Percentiles rank a stretch among this genome's conserved stretches.
These are phyloP conservation scores for Crocodylus rhombifer DNA, from an alignment of 2,797 vertebrate genomes.

Conservation along the genomic window DNA sequence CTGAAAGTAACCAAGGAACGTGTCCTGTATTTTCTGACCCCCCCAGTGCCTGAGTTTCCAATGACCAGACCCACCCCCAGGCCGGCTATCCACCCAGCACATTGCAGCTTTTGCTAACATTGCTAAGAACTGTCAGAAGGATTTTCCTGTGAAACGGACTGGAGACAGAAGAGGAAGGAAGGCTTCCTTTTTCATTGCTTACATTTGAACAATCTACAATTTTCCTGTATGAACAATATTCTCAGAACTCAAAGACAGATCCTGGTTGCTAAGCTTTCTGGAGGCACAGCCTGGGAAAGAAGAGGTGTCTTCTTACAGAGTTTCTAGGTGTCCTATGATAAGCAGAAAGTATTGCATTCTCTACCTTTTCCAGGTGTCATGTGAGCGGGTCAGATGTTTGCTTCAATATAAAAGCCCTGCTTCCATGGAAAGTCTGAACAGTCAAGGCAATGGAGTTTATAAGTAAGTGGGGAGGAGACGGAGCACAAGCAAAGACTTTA, in stretches of 20 bases:
- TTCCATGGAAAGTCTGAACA: slow-evolving; percentile 28
- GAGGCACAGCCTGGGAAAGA: not conserved
- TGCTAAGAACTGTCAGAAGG: slow-evolving; percentile 36
- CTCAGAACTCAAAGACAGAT: not conserved
- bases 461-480: not conserved
- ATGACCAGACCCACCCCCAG: slow-evolving; percentile 21
- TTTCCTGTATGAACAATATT: slow-evolving; percentile 25
- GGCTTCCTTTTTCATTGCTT: not conserved
- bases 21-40: slow-evolving; percentile 25
- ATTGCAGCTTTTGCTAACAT: slow-evolving; percentile 34
- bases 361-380: slow-evolving; percentile 27
- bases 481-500: not conserved
- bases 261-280: slow-evolving; percentile 7
- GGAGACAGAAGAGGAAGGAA: slow-evolving; percentile 34
- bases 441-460: not conserved
- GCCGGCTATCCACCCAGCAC: slow-evolving; percentile 23
- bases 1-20: slow-evolving; percentile 14
- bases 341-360: slow-evolving; percentile 15
- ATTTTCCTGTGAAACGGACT: slow-evolving; percentile 36
- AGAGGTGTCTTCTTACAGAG: slow-evolving; percentile 39
- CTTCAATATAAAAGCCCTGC: slow-evolving; percentile 43
- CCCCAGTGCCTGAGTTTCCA: slow-evolving; percentile 32
- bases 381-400: slow-evolving; percentile 31
- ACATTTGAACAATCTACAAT: not conserved
- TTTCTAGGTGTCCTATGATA: slow-evolving; percentile 27